Conservation (phyloP, 2,888 invertebrate genomes). For the Phengaris arion region DNA sequence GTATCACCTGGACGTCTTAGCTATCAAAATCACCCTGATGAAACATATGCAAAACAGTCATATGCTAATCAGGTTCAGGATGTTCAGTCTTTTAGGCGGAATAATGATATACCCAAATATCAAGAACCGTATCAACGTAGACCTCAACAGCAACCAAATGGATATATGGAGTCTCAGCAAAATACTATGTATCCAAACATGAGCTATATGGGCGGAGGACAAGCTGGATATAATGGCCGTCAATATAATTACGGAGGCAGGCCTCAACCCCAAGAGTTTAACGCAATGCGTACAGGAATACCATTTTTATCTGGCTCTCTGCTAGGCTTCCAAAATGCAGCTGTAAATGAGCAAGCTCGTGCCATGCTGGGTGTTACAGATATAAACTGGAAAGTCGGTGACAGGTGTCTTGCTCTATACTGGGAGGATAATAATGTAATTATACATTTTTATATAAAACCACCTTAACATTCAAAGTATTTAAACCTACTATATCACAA, state of each 20-base stretch:
- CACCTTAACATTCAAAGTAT: not conserved
- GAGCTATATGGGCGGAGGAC: conserved; percentile 49
- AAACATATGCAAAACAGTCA: conserved; percentile 51
- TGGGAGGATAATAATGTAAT: conserved; percentile 94
- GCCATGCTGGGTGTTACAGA: conserved; percentile 77
- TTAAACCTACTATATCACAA: no score
- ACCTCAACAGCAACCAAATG: conserved; percentile 50
- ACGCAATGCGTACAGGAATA: conserved; percentile 52
- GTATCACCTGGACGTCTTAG: conserved; percentile 46
- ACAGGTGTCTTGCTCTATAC: conserved; percentile 92
- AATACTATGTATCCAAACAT: conserved; percentile 53
- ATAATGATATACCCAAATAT: conserved; percentile 52
- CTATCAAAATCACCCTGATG: conserved; percentile 52
- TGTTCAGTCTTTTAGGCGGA: conserved; percentile 53
- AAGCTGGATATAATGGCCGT: conserved; percentile 47
- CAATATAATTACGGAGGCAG: conserved; percentile 56
- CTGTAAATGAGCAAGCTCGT: conserved; percentile 74
- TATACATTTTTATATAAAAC: conserved; percentile 30
- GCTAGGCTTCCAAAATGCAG: conserved; percentile 74
- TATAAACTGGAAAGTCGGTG: conserved; percentile 87
- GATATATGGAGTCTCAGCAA: conserved; percentile 60
- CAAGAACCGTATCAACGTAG: conserved; percentile 57
- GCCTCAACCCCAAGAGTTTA: conserved; percentile 54
- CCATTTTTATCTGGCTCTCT: conserved; percentile 68
- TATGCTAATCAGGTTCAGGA: conserved; percentile 56